phyloP scores from a whole-genome alignment of 2,113 vertebrate genomes.

The Ia io region DNA sequence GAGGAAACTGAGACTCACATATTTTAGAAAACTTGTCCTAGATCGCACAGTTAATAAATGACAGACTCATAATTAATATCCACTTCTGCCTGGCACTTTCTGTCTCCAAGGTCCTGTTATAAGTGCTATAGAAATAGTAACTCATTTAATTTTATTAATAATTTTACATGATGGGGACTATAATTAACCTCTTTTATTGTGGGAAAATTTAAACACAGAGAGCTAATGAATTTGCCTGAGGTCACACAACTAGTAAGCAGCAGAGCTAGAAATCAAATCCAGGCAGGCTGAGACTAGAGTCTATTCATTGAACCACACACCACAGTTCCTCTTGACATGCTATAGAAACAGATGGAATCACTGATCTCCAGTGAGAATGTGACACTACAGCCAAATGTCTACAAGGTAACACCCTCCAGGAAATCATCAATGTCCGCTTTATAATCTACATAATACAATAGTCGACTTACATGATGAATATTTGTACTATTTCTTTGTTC shows the following conservation, averaged over 20 bases:
- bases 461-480: not conserved
- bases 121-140: not conserved
- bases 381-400: not conserved
- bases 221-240: not conserved
- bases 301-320: not conserved
- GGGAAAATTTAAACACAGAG: not conserved
- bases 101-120: not conserved
- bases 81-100: not conserved
- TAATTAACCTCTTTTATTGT: not conserved
- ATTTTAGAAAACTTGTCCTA: not conserved
- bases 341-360: not conserved
- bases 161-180: not conserved
- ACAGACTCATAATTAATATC: not conserved
- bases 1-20: not conserved
- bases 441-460: not conserved
- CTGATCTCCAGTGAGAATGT: not conserved
- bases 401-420: not conserved
- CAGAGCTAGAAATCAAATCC: not conserved
- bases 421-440: conserved; percentile 6
- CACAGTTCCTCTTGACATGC: no score
- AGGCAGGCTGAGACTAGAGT: not conserved
- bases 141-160: conserved; percentile 6
- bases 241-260: not conserved
- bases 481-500: not conserved
- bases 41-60: not conserved